phyloP scores from a whole-genome alignment of 1,140 invertebrate genomes.

The Drosophila setifemur region DNA sequence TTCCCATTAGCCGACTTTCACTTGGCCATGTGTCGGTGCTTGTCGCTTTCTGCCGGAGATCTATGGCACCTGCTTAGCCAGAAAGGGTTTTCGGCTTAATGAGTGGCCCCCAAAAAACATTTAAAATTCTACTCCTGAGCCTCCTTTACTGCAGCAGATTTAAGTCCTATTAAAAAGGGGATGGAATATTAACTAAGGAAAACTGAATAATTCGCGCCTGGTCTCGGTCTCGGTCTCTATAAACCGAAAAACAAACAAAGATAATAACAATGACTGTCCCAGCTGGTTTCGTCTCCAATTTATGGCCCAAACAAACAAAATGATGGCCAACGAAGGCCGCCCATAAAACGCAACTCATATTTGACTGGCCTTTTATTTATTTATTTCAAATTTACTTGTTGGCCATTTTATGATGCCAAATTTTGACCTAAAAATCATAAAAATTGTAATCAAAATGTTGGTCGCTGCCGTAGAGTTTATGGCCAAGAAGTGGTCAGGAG shows the following conservation, averaged over 20 bases:
- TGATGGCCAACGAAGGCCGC: slow-evolving; percentile 38
- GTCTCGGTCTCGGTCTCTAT: background rate
- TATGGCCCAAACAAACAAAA: slow-evolving; percentile 18
- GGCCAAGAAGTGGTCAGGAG: slow-evolving; percentile 16
- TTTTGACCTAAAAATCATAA: slow-evolving; percentile 82
- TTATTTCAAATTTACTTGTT: slow-evolving; percentile 79
- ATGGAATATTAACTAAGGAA: slow-evolving; percentile 54
- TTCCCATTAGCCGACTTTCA: slow-evolving; percentile 7
- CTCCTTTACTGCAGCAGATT: slow-evolving; percentile 43
- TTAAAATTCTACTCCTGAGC: slow-evolving; percentile 56
- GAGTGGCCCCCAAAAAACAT: slow-evolving; percentile 30
- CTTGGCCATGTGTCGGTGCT: slow-evolving; percentile 22
- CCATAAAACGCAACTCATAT: slow-evolving; percentile 69
- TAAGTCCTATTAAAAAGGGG: slow-evolving; percentile 54
- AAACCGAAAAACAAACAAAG: slow-evolving; percentile 17
- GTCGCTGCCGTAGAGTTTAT: slow-evolving; percentile 61
- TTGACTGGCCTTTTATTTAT: slow-evolving; percentile 63
- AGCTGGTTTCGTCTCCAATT: slow-evolving; percentile 16
- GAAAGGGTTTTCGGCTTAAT: slow-evolving; percentile 51
- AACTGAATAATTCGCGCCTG: slow-evolving; percentile 57
- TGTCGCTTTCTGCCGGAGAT: slow-evolving; percentile 10
- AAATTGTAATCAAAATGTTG: slow-evolving; percentile 75
- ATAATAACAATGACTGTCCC: slow-evolving; percentile 23
- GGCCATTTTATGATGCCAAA: slow-evolving; percentile 77
- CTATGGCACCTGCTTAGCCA: slow-evolving; percentile 70